A percentile compares a stretch with the other conserved stretches of the same genome.
Evolutionary conservation across 2,113 vertebrate genomes (phyloP).

Genomic region (Tor tambroides): DNA sequence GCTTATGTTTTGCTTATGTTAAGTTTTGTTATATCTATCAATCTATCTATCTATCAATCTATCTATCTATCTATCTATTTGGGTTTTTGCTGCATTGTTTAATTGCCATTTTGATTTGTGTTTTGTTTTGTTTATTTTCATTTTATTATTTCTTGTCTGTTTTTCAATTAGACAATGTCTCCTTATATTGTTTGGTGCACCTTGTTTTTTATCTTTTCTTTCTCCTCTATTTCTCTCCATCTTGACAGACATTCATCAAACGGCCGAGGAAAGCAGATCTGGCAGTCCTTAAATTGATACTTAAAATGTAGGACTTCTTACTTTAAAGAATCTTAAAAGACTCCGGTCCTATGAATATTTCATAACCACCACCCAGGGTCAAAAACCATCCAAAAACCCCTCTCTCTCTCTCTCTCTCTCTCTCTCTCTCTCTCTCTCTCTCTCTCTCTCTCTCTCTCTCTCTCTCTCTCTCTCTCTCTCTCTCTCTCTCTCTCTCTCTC

Average conservation of each 20-base stretch:
- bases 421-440: no score
- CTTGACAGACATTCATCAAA: slow-evolving; percentile 26
- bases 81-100: no score
- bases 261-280: slow-evolving; percentile 29
- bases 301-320: slow-evolving; percentile 37
- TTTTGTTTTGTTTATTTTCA: no score
- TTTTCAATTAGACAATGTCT: neutral
- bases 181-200: neutral
- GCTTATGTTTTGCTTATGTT: no score
- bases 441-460: neutral
- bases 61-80: no score
- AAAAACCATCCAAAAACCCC: slow-evolving; percentile 2
- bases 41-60: no score
- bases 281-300: slow-evolving; percentile 40
- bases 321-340: slow-evolving; percentile 47
- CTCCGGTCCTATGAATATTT: slow-evolving; percentile 51
- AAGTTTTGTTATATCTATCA: no score
- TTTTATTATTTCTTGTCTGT: neutral
- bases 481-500: neutral
- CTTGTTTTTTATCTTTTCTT: neutral
- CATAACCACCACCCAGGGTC: slow-evolving; percentile 47
- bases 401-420: neutral
- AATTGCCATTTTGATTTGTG: no score
- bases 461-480: no score
- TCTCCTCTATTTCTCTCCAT: slow-evolving; percentile 7